Conservation (phyloP, 37 sponge, comb jelly and placozoan species). For the Mnemiopsis leidyi region DNA sequence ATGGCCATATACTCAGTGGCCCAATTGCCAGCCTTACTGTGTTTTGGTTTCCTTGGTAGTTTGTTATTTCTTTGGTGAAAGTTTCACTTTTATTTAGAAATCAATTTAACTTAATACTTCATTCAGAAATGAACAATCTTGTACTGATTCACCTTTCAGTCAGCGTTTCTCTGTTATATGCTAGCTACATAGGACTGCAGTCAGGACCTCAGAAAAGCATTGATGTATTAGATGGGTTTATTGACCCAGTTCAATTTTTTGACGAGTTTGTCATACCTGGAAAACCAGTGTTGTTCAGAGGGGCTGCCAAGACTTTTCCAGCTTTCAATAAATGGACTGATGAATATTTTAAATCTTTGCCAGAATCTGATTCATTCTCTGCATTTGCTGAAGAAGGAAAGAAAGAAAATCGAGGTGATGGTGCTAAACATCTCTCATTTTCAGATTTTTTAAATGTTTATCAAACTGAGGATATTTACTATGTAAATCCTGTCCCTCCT, state of each 20-base stretch:
- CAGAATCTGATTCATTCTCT: background rate
- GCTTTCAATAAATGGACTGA: slow-evolving; percentile 64
- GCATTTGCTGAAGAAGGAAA: slow-evolving; percentile 41
- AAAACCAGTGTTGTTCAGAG: slow-evolving; percentile 40
- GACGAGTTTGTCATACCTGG: background rate
- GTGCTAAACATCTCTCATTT: background rate
- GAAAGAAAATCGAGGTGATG: slow-evolving; percentile 63
- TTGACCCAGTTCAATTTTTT: background rate
- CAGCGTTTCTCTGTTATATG: too few relatives aligned
- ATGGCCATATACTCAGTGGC: too few relatives aligned
- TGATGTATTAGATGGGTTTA: background rate
- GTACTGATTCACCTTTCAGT: too few relatives aligned
- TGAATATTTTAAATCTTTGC: background rate
- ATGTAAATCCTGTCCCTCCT: background rate
- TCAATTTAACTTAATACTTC: too few relatives aligned
- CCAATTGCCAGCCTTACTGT: too few relatives aligned
- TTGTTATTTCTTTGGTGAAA: too few relatives aligned
- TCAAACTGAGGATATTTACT: slow-evolving; percentile 16
- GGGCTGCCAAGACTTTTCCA: slow-evolving; percentile 56
- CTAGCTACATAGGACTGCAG: background rate
- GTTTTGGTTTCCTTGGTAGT: too few relatives aligned
- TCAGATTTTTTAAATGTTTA: slow-evolving; percentile 39
- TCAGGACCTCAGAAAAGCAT: background rate
- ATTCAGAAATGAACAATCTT: too few relatives aligned
- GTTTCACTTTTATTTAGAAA: too few relatives aligned